Evolutionary conservation across 1,140 invertebrate genomes (phyloP), one percentile per base, ranked within the genome.

Genomic region (Micrasema minimum): DNA sequence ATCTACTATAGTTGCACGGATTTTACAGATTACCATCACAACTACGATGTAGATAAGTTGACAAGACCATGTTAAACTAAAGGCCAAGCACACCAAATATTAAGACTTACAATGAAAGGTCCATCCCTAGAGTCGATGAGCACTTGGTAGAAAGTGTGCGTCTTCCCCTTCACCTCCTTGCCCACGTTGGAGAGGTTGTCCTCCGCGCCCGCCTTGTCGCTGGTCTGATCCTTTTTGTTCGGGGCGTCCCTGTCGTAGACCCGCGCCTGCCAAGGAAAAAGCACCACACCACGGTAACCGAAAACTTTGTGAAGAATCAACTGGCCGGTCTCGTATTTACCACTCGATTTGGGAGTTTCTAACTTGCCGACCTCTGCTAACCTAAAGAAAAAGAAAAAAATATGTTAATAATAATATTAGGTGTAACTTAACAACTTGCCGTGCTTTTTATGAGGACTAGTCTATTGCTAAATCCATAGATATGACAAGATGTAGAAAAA

Each of bases 91-190:
- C n/a, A n/a, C n/a, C n/a, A n/a, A n/a, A n/a, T n/a, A n/a, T n/a
- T n/a, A n/a, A 14, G 55, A 88, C 91, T 90, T 88, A 96, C 94
- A 85, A 98, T 97, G 82, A 92, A 95, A 20, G 96, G 96, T 81
- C 95, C 96, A 86, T 99, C 97, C 79, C 96, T 87, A 65, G 95
- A 93, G 83, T 99, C 97, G 77, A 99, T 98, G 5, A 99, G 86
- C 16, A 97, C 96, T 87, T 98, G 96, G 83, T 98, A 98, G 81
- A 97, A 98, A n/a, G 93, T 94, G 76, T 97, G 95, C 12, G 93
- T 93, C 78, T 89, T 88, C 46, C 94, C 93, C 83, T 95, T 94
- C 0, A 97, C 93, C 86, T 96, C 95, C 80, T 94, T 94, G 10
- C 91, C 90, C 45, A 91, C 91, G 72, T 88, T 83, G 23, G 82